Evolutionary conservation across 1,140 invertebrate species (phyloP).

Genomic region (Aphelenchoides fujianensis): DNA sequence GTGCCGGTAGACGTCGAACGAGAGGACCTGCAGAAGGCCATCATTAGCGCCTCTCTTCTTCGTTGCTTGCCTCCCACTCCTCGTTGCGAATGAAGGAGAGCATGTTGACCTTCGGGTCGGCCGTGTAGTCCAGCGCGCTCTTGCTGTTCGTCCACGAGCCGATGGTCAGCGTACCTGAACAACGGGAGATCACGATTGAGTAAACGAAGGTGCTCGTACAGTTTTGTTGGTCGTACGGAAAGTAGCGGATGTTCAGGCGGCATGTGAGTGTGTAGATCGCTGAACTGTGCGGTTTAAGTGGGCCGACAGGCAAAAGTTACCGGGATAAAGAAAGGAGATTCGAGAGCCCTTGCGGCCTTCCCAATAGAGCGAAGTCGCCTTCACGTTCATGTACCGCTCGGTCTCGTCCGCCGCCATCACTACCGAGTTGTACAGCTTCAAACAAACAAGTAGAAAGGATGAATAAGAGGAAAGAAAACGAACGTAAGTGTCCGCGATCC

Average conservation of each 20-base stretch:
- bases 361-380: slow-evolving; percentile 49
- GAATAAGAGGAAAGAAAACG: not conserved
- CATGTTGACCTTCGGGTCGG: slow-evolving; percentile 55
- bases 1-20: slow-evolving; percentile 57
- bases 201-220: too few species aligned
- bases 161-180: slow-evolving; percentile 60
- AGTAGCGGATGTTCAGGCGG: slow-evolving; percentile 59
- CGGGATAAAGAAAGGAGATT: slow-evolving; percentile 59
- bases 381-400: slow-evolving; percentile 61
- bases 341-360: slow-evolving; percentile 52
- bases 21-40: slow-evolving; percentile 32
- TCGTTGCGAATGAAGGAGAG: slow-evolving; percentile 58
- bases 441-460: slow-evolving; percentile 2
- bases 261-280: slow-evolving; percentile 45
- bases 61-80: slow-evolving; percentile 54
- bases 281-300: not conserved
- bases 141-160: slow-evolving; percentile 59
- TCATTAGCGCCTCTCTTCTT: not conserved
- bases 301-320: slow-evolving; percentile 31
- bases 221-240: slow-evolving; percentile 61
- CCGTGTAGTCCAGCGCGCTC: slow-evolving; percentile 58
- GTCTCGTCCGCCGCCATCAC: slow-evolving; percentile 60
- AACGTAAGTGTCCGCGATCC: slow-evolving; percentile 58
- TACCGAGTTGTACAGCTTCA: slow-evolving; percentile 32
- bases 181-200: too few species aligned